Percentiles rank a stretch among this genome's conserved stretches.
phyloP scores from a whole-genome alignment of 2,888 invertebrate genomes.

The Blastobasis lacticolella region DNA sequence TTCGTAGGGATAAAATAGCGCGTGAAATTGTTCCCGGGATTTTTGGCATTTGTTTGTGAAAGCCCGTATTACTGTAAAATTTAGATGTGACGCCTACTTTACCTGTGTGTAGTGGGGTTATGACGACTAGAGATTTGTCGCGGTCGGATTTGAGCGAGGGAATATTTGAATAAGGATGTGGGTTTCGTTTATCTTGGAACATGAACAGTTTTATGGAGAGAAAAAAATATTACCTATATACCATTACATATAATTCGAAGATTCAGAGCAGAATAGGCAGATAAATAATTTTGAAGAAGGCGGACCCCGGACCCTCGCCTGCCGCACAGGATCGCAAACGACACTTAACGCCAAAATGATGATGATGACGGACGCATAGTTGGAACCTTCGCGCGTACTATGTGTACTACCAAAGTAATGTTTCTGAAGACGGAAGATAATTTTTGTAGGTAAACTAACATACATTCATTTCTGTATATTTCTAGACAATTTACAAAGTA shows the following conservation, averaged over 20 bases:
- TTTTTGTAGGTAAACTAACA: too few species aligned
- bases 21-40: conserved; percentile 64
- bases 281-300: too few species aligned
- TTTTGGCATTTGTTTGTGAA: conserved; percentile 63
- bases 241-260: not conserved
- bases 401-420: too few species aligned
- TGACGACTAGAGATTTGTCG: conserved; percentile 20
- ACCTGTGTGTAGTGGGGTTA: conserved; percentile 31
- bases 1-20: conserved; percentile 62
- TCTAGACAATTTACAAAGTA: too few species aligned
- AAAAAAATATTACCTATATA: not conserved
- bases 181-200: not conserved
- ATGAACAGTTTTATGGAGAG: not conserved
- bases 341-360: too few species aligned
- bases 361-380: too few species aligned
- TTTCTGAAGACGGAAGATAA: too few species aligned
- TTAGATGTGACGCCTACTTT: conserved; percentile 44
- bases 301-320: too few species aligned
- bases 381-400: too few species aligned
- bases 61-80: conserved; percentile 47
- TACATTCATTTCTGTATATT: too few species aligned
- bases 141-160: conserved; percentile 36
- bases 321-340: too few species aligned
- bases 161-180: conserved; percentile 10
- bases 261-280: not conserved